Evolutionary conservation across 1,140 invertebrate species (phyloP).

Genomic region (Drosophila neocordata): DNA sequence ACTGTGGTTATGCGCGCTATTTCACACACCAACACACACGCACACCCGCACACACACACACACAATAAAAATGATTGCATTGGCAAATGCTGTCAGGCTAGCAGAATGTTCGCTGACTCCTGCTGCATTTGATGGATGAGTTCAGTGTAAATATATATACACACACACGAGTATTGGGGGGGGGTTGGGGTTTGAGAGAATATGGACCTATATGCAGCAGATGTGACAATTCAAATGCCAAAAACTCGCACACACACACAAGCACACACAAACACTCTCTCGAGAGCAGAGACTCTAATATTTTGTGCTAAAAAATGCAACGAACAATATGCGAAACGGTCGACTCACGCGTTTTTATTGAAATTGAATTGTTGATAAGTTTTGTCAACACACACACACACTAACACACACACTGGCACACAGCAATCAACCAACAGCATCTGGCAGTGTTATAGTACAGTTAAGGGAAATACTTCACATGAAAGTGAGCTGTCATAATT

Average conservation of each 20-base stretch:
- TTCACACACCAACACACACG: slow-evolving; percentile 41
- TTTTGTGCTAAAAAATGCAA: slow-evolving; percentile 71
- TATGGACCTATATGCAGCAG: slow-evolving; percentile 55
- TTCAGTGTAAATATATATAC: not conserved
- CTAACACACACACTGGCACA: slow-evolving; percentile 46
- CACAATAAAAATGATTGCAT: slow-evolving; percentile 79
- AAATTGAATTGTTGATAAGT: slow-evolving; percentile 82
- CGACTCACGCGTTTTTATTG: slow-evolving; percentile 71
- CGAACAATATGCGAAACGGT: slow-evolving; percentile 61
- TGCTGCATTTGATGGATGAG: slow-evolving; percentile 78
- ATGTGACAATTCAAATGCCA: slow-evolving; percentile 79
- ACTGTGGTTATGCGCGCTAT: slow-evolving; percentile 66
- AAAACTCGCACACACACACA: slow-evolving; percentile 43
- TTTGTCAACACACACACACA: slow-evolving; percentile 65
- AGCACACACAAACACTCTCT: slow-evolving; percentile 19
- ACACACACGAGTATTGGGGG: not conserved
- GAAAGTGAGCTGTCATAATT: slow-evolving; percentile 46
- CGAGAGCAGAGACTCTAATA: slow-evolving; percentile 33
- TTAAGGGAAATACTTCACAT: not conserved
- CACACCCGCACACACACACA: slow-evolving; percentile 29
- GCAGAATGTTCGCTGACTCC: slow-evolving; percentile 2
- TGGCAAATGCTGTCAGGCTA: slow-evolving; percentile 63
- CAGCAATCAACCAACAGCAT: slow-evolving; percentile 27
- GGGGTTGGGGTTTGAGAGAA: slow-evolving; percentile 30
- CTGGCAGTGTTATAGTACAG: not conserved